phyloP scores from a whole-genome alignment of 2,888 invertebrate species.

The Pyralis farinalis region DNA sequence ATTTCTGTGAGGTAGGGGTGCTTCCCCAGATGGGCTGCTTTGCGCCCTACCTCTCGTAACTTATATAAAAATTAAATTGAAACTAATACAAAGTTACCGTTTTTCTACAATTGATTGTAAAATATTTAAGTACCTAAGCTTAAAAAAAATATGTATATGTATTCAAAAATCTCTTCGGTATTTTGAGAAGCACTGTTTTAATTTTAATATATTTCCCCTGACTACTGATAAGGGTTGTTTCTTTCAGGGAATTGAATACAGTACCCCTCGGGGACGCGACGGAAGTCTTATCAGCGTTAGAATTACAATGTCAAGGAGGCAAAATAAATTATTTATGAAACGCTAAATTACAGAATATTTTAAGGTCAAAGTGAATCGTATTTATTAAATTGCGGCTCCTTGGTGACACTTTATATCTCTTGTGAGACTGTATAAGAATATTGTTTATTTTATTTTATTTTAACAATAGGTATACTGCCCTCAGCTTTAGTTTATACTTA shows the following conservation, averaged over 20 bases:
- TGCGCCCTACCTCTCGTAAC: no score
- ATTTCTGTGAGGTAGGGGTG: no score
- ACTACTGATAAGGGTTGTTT: slow-evolving; percentile 40
- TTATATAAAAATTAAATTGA: no score
- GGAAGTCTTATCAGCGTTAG: slow-evolving; percentile 40
- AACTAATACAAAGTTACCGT: no score
- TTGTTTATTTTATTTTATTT: neutral
- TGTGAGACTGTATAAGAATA: slow-evolving; percentile 3
- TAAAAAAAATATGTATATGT: neutral
- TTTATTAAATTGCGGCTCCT: slow-evolving; percentile 17
- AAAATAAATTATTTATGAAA: slow-evolving; percentile 50
- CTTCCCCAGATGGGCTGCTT: no score
- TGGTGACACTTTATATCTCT: slow-evolving; percentile 14
- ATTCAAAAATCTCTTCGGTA: neutral
- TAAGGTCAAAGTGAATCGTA: slow-evolving; percentile 21
- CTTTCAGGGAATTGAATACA: slow-evolving; percentile 40
- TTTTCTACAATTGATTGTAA: no score
- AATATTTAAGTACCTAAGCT: no score
- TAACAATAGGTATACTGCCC: no score
- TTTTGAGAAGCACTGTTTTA: slow-evolving; percentile 22
- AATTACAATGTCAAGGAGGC: slow-evolving; percentile 47
- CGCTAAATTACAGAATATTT: slow-evolving; percentile 27
- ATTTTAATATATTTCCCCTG: slow-evolving; percentile 30
- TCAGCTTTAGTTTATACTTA: no score
- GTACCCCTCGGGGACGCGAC: slow-evolving; percentile 28